A percentile compares a stretch with the other conserved stretches of the same genome.
phyloP scores from a whole-genome alignment of 2,888 invertebrate species.

The Diarsia rubi region DNA sequence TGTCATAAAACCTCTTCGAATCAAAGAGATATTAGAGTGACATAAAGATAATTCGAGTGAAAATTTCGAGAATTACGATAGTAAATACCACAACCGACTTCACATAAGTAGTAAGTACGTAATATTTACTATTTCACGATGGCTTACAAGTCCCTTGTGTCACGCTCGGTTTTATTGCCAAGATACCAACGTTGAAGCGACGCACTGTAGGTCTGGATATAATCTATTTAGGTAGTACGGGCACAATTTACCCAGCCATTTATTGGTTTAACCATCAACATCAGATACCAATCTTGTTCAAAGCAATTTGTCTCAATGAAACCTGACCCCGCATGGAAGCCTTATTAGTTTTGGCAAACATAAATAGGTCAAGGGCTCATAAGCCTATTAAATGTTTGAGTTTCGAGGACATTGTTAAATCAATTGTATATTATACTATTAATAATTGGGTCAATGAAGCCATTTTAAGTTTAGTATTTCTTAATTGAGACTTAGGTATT shows the following conservation, averaged over 20 bases:
- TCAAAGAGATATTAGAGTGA: constrained; percentile 24
- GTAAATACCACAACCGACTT: not conserved
- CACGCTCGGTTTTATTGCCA: constrained; percentile 21
- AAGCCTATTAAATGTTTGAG: constrained; percentile 4
- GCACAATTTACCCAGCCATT: constrained; percentile 18
- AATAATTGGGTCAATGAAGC: not conserved
- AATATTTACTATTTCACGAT: constrained; percentile 17
- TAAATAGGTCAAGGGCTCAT: constrained; percentile 16
- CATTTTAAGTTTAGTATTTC: constrained; percentile 1
- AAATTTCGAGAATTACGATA: constrained; percentile 1
- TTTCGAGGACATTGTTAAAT: not conserved
- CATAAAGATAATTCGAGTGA: not conserved
- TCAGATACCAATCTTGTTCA: constrained; percentile 25
- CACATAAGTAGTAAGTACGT: not conserved
- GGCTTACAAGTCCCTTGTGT: constrained; percentile 9
- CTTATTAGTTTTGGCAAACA: constrained; percentile 24
- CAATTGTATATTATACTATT: not conserved
- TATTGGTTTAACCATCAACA: constrained; percentile 17
- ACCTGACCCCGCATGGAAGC: constrained; percentile 6
- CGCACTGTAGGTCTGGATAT: constrained; percentile 7
- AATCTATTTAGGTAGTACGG: constrained; percentile 4
- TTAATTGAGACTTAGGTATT: not conserved
- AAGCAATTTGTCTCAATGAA: constrained; percentile 42
- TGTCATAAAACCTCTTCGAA: not conserved
- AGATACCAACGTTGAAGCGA: constrained; percentile 1